A percentile compares a stretch with the other conserved stretches of the same genome.
These are phyloP conservation scores for Napeogenes sylphis DNA, from an alignment of 2,888 invertebrate species.

Conservation along the genomic window DNA sequence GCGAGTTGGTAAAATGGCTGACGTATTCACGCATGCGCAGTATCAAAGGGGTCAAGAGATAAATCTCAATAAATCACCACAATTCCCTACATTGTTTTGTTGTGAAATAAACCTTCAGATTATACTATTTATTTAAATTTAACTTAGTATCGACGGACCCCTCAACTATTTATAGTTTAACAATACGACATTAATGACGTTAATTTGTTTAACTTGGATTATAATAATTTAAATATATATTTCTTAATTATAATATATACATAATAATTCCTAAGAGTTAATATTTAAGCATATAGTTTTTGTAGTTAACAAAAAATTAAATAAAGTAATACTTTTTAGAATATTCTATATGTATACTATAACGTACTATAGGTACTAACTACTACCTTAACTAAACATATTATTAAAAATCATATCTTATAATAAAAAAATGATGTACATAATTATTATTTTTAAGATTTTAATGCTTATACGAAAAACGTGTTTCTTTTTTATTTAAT, in stretches of 20 bases:
- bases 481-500: no score
- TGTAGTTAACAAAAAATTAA: no score
- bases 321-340: no score
- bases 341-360: no score
- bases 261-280: no score
- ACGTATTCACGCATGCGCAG: slow-evolving; percentile 16
- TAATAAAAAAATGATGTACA: no score
- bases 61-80: slow-evolving; percentile 44
- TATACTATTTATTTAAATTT: slow-evolving; percentile 42
- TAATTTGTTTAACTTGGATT: background rate
- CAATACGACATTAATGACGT: background rate
- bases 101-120: slow-evolving; percentile 45
- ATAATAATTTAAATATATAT: background rate
- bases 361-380: no score
- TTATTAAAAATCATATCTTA: no score
- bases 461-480: background rate
- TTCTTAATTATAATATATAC: no score
- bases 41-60: slow-evolving; percentile 34
- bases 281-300: no score
- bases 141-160: slow-evolving; percentile 19
- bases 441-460: background rate
- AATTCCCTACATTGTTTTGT: slow-evolving; percentile 37
- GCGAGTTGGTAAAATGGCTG: no score
- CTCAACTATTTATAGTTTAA: slow-evolving; percentile 14
- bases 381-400: no score